Base-by-base conservation (phyloP, 2,888 invertebrate genomes). In the Diaphora mendica region DNA sequence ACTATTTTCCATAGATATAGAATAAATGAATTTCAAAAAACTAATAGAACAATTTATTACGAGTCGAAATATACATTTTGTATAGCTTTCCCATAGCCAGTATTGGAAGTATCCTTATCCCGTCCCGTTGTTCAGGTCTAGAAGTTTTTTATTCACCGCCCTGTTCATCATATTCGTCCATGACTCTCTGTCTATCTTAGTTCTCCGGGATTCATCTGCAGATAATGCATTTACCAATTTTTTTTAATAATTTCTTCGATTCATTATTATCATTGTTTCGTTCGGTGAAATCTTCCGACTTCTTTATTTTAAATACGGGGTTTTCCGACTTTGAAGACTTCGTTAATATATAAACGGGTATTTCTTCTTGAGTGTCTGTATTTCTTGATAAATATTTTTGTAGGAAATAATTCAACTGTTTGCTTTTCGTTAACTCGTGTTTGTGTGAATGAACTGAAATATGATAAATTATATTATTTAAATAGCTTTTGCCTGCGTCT, bases 91-190 rank as follows among this genome's bases (percentile, higher is more conserved):
- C 17, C 15, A 44, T 44, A 3, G 44, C 44, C 44, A 44, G 44
- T 44, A 39, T 26, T 59, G 13, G 15, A 15, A 59, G 13, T 2
- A 7, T 30, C 62, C 2, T 26, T 62, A 62, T 15, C 48, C 48
- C 20, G 23, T 33, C 15, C n/a, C 51, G 33, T 35, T 55, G 1
- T 35, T 55, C 35, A 68, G 13, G 39, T 55, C n/a, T 35, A 68
- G 35, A 55, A 68, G 55, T 7, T 68, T 68, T 55, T 68, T 68
- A 68, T 68, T 68, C n/a, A 68, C 23, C 3, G 51, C 55, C 3
- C 7, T 17, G 23, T 68, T 68, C 15, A 68, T 55, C n/a, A n/a
- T 35, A 23, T n/a, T n/a, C 15, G 39, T n/a, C 51, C 23, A 35
- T 2, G 23, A 3, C 2, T 11, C 9, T n/a, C 55, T 68, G 26